phyloP scores from a whole-genome alignment of 2,797 vertebrate genomes.

The Myotis vivesi region DNA sequence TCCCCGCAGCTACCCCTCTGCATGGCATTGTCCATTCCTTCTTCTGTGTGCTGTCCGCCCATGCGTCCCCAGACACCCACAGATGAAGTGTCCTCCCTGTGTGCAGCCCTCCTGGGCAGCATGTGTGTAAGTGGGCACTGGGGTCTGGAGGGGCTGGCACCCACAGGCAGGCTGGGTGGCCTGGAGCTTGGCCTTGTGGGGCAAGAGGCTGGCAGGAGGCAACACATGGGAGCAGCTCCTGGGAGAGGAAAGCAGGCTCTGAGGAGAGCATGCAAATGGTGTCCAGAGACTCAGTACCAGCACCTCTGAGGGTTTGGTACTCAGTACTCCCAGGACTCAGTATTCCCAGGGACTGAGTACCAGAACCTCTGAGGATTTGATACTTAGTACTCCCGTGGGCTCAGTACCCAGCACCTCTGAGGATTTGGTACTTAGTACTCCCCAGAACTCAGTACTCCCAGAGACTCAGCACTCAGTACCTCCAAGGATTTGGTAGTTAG shows the following conservation, averaged over 20 bases:
- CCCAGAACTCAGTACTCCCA: neutral
- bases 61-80: neutral
- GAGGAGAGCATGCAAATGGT: neutral
- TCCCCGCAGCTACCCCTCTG: neutral
- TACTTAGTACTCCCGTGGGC: neutral
- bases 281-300: neutral
- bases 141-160: neutral
- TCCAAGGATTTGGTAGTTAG: neutral
- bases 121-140: rapidly evolving
- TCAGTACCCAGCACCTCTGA: neutral
- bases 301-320: neutral
- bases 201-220: neutral
- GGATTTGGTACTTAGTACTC: neutral
- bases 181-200: neutral
- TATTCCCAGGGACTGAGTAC: neutral
- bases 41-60: neutral
- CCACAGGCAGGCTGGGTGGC: neutral
- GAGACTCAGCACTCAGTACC: neutral
- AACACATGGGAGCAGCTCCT: neutral
- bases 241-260: neutral
- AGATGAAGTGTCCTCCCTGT: rapidly evolving
- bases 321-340: neutral
- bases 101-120: neutral
- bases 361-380: neutral
- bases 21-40: neutral